Conservation (phyloP, 2,797 vertebrate species). For the Amblyraja radiata region DNA sequence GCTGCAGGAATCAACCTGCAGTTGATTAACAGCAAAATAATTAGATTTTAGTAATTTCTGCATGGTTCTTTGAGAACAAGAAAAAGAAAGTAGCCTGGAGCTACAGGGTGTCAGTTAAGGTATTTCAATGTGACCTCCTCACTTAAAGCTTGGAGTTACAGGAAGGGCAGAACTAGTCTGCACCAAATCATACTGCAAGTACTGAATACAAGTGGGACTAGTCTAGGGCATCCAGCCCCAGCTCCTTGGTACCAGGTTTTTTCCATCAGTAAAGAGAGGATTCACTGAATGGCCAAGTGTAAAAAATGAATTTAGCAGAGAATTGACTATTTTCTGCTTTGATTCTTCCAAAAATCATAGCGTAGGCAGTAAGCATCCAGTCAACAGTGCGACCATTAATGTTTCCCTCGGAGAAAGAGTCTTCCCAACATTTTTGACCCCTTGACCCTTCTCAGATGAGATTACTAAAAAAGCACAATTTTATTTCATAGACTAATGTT, state of each 20-base stretch:
- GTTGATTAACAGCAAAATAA: constrained; percentile 86
- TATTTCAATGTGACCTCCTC: constrained; percentile 60
- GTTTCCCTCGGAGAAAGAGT: background rate
- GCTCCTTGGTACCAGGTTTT: background rate
- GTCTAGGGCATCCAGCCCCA: background rate
- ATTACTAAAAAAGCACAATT: constrained; percentile 36
- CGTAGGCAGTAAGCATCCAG: background rate
- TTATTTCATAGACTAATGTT: constrained; percentile 29
- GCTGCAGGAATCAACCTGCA: constrained; percentile 73
- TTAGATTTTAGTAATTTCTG: constrained; percentile 77
- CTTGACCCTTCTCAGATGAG: constrained; percentile 32
- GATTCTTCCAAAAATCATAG: background rate
- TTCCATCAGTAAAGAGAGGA: constrained; percentile 36
- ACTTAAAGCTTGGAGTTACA: constrained; percentile 53
- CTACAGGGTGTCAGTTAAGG: constrained; percentile 50
- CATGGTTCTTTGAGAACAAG: constrained; percentile 57
- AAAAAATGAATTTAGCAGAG: background rate
- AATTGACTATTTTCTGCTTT: background rate
- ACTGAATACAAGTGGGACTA: constrained; percentile 25
- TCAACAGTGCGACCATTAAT: background rate
- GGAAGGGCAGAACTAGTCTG: constrained; percentile 54
- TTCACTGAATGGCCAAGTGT: constrained; percentile 38
- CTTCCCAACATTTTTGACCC: constrained; percentile 31
- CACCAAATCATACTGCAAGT: constrained; percentile 48
- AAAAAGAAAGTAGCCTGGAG: constrained; percentile 69